These are phyloP conservation scores for Drosophila seguyi DNA, from an alignment of 1,140 invertebrate species.

Conservation along the genomic window DNA sequence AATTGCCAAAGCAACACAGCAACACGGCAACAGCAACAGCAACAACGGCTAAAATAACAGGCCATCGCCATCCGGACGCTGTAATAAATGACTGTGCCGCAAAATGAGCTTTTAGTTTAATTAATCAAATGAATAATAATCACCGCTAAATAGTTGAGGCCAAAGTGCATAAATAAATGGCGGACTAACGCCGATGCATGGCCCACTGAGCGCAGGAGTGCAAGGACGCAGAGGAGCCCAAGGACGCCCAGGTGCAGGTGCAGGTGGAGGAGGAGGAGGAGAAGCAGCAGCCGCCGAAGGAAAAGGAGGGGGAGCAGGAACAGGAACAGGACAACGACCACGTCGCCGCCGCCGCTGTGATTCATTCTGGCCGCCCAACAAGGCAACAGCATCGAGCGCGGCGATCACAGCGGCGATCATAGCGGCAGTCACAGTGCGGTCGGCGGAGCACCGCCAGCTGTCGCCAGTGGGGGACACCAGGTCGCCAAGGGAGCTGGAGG, in stretches of 20 bases:
- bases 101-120: constrained; percentile 84
- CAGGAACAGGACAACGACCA: constrained; percentile 5
- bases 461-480: constrained; percentile 9
- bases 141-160: constrained; percentile 57
- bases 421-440: constrained; percentile 48
- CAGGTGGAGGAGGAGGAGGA: constrained; percentile 1
- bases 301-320: constrained; percentile 4
- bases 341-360: constrained; percentile 63
- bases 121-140: constrained; percentile 74
- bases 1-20: constrained; percentile 51
- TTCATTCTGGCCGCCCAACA: constrained; percentile 85
- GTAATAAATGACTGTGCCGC: constrained; percentile 77
- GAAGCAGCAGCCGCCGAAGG: not conserved
- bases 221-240: constrained; percentile 18
- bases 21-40: constrained; percentile 12
- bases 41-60: constrained; percentile 25
- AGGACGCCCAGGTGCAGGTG: constrained; percentile 18
- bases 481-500: constrained; percentile 16
- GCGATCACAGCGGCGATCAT: constrained; percentile 53
- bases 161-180: constrained; percentile 52
- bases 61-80: constrained; percentile 23
- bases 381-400: constrained; percentile 60
- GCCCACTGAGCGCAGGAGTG: constrained; percentile 42
- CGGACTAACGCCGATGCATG: constrained; percentile 57
- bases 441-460: constrained; percentile 37